Percentiles rank a stretch among this genome's conserved stretches.
phyloP scores from a whole-genome alignment of 2,797 vertebrate species.

The Scomberomorus guttatus region DNA sequence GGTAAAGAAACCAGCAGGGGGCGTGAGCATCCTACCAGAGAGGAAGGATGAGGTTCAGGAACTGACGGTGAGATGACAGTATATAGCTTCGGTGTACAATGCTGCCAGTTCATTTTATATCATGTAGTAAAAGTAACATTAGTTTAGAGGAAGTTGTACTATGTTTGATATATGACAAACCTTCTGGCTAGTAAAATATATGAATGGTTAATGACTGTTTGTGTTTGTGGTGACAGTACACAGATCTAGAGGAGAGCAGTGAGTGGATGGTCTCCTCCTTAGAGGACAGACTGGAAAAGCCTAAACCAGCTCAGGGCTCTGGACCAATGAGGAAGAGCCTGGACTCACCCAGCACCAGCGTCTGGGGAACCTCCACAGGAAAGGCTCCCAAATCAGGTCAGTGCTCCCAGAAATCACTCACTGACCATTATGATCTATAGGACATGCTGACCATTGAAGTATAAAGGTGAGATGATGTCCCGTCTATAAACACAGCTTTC shows the following conservation, averaged over 20 bases:
- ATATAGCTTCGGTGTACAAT: neutral
- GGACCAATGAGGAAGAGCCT: slow-evolving; percentile 81
- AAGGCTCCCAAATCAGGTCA: slow-evolving; percentile 82
- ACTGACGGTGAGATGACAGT: slow-evolving; percentile 72
- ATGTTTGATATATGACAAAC: too few species aligned
- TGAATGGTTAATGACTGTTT: neutral
- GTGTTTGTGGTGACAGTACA: slow-evolving; percentile 75
- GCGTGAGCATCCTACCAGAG: slow-evolving; percentile 74
- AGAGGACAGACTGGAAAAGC: slow-evolving; percentile 84
- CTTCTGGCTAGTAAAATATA: too few species aligned
- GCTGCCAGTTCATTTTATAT: neutral
- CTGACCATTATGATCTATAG: neutral
- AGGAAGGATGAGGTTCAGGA: slow-evolving; percentile 77
- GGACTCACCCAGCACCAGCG: slow-evolving; percentile 85
- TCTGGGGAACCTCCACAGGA: slow-evolving; percentile 86
- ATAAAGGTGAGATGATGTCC: neutral
- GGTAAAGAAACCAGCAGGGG: slow-evolving; percentile 78
- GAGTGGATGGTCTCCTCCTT: slow-evolving; percentile 91
- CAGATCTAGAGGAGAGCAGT: slow-evolving; percentile 82
- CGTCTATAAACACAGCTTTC: neutral
- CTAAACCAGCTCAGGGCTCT: slow-evolving; percentile 73
- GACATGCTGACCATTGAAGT: neutral
- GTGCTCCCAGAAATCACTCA: neutral
- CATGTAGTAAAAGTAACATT: neutral
- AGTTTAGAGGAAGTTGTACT: fast-evolving